These are phyloP conservation scores for Mixornis gularis DNA, from an alignment of 2,113 vertebrate genomes.

Conservation along the genomic window DNA sequence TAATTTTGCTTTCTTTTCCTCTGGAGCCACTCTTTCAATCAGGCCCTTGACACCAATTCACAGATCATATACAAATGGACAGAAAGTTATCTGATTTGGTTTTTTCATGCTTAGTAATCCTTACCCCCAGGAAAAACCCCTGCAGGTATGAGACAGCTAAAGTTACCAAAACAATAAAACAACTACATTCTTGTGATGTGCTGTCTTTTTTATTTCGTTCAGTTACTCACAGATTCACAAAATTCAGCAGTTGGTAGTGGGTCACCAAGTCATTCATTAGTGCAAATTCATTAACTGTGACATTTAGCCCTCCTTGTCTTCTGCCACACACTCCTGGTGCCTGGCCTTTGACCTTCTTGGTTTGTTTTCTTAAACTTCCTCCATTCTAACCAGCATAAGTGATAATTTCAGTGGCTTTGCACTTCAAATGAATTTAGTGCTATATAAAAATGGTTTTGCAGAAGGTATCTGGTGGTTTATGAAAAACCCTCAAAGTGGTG, in stretches of 20 bases:
- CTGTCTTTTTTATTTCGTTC: conserved; percentile 45
- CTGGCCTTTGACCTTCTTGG: neutral
- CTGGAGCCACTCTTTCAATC: neutral
- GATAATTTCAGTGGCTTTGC: neutral
- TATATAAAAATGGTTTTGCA: neutral
- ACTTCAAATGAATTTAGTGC: neutral
- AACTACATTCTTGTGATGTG: conserved; percentile 20
- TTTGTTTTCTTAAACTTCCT: neutral
- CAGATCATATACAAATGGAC: no score
- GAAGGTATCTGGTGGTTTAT: neutral
- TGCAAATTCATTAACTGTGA: conserved; percentile 26
- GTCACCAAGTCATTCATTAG: conserved; percentile 26
- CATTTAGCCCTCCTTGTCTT: neutral
- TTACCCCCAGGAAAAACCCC: neutral
- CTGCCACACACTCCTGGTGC: neutral
- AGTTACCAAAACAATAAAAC: conserved; percentile 8
- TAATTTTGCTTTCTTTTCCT: neutral
- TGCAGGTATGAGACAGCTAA: neutral
- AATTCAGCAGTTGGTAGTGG: conserved; percentile 28
- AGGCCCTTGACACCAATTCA: neutral
- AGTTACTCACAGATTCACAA: conserved; percentile 53
- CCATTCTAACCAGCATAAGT: neutral
- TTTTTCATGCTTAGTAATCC: neutral
- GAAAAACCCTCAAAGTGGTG: neutral
- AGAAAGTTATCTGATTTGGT: neutral